Evolutionary conservation across 2,888 invertebrate species (phyloP).

Genomic region (Peribatodes rhomboidaria): DNA sequence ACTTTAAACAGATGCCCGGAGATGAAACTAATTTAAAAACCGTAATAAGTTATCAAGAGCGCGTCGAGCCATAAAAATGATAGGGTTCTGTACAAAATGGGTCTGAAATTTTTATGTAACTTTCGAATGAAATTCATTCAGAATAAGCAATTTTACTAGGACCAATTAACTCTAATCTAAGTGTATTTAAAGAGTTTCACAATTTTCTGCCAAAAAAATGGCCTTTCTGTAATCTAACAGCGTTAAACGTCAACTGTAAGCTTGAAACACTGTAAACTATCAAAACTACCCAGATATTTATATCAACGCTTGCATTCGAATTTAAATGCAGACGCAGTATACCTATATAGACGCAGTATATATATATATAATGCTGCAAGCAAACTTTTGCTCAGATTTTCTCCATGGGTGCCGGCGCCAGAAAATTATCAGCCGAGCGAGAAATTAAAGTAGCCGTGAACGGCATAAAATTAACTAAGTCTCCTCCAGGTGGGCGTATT

Average conservation of each 20-base stretch:
- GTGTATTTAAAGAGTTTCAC: no score
- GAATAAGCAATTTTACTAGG: no score
- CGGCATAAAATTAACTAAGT: constrained; percentile 82
- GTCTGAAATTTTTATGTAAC: no score
- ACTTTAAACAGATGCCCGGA: constrained; percentile 30
- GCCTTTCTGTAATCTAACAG: no score
- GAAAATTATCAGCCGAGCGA: constrained; percentile 80
- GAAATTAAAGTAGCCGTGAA: constrained; percentile 83
- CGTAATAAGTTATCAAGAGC: not conserved
- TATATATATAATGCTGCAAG: constrained; percentile 56
- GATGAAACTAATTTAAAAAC: constrained; percentile 17
- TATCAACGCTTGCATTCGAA: constrained; percentile 47
- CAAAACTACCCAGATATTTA: not conserved
- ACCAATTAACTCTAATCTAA: no score
- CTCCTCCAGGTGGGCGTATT: constrained; percentile 49
- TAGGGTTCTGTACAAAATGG: no score
- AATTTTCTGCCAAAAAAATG: no score
- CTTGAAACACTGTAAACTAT: no score
- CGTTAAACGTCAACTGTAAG: no score
- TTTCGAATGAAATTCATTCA: no score
- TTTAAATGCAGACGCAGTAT: no score
- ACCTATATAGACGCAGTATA: no score
- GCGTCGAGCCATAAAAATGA: not conserved
- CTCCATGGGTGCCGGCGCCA: constrained; percentile 72
- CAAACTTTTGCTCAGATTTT: constrained; percentile 71